Percentiles rank a stretch among this genome's conserved stretches.
Evolutionary conservation across 2,113 vertebrate species (phyloP).

Genomic region (Hiodon alosoides): DNA sequence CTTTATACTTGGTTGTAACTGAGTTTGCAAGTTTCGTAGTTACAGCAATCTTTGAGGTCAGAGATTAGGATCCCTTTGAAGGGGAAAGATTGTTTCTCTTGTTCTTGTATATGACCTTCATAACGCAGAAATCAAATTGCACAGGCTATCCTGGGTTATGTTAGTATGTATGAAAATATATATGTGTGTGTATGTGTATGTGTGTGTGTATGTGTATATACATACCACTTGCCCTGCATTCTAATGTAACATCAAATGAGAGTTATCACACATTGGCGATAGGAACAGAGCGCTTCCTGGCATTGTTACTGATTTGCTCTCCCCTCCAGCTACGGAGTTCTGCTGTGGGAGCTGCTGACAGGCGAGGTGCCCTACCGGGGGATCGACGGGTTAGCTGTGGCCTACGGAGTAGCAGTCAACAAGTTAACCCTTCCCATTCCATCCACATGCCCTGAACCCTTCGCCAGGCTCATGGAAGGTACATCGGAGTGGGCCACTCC

Average conservation of each 20-base stretch:
- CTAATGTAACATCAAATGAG: too few relatives aligned
- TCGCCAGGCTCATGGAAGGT: slow-evolving; percentile 96
- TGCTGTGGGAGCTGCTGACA: slow-evolving; percentile 94
- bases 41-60: too few relatives aligned
- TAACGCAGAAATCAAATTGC: too few relatives aligned
- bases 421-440: slow-evolving; percentile 93
- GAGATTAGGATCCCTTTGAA: too few relatives aligned
- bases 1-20: background rate
- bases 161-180: slow-evolving; percentile 7
- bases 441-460: slow-evolving; percentile 90
- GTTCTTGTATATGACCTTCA: too few relatives aligned
- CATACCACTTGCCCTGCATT: too few relatives aligned
- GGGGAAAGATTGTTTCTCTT: too few relatives aligned
- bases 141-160: background rate
- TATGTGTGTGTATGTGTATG: slow-evolving; percentile 11
- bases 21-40: background rate
- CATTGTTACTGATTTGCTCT: slow-evolving; percentile 2
- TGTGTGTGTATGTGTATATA: background rate
- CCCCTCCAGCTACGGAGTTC: slow-evolving; percentile 80
- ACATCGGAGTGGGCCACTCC: slow-evolving; percentile 20
- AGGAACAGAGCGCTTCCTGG: too few relatives aligned
- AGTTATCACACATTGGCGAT: too few relatives aligned
- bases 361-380: slow-evolving; percentile 93
- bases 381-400: slow-evolving; percentile 90
- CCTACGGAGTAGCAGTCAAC: slow-evolving; percentile 91